Conservation (phyloP, 2,888 invertebrate species). For the Helicoverpa assulta region DNA sequence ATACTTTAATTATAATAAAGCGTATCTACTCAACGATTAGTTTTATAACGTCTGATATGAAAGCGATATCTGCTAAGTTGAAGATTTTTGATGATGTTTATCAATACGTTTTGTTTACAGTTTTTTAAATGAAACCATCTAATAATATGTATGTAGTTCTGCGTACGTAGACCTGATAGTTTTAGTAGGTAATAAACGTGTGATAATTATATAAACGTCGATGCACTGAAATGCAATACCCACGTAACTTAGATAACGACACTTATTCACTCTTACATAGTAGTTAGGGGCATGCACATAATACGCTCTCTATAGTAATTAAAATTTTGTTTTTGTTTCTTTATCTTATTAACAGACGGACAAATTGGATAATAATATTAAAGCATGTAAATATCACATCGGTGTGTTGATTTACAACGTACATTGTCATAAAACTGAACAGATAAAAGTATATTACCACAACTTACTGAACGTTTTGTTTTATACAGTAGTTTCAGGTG, state of each 20-base stretch:
- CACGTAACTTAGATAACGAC: slow-evolving; percentile 18
- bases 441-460: slow-evolving; percentile 43
- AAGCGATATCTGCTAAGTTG: slow-evolving; percentile 41
- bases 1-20: slow-evolving; percentile 42
- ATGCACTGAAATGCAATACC: slow-evolving; percentile 9
- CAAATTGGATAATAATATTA: slow-evolving; percentile 54
- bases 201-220: background rate
- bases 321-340: slow-evolving; percentile 41
- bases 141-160: slow-evolving; percentile 1
- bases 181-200: slow-evolving; percentile 1
- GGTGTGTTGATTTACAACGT: slow-evolving; percentile 48
- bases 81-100: slow-evolving; percentile 38
- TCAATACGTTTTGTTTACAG: slow-evolving; percentile 25
- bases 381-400: slow-evolving; percentile 34
- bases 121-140: slow-evolving; percentile 14
- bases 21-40: slow-evolving; percentile 40
- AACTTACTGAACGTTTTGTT: slow-evolving; percentile 45
- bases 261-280: slow-evolving; percentile 22
- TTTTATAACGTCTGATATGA: slow-evolving; percentile 51
- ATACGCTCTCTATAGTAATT: slow-evolving; percentile 21
- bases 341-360: slow-evolving; percentile 50
- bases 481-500: slow-evolving; percentile 34
- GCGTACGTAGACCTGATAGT: background rate
- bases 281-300: slow-evolving; percentile 25
- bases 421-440: slow-evolving; percentile 52